Base-by-base conservation (phyloP, 2,113 vertebrate species). In the Chitala chitala region DNA sequence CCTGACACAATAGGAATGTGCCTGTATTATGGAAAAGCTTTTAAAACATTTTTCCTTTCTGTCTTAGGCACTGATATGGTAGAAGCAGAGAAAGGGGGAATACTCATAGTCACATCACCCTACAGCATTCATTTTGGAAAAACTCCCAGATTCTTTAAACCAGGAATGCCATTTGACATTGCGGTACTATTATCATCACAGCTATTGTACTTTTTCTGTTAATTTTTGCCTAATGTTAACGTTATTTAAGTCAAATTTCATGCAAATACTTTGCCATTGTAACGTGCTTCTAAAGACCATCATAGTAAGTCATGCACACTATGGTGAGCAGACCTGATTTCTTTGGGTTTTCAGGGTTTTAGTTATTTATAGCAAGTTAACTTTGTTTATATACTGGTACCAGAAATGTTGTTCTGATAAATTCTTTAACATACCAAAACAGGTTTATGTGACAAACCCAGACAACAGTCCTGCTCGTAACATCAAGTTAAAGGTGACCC, bases 1-100 rank as follows among this genome's bases (percentile, higher is more conserved):
- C n/a, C n/a, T n/a, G n/a, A n/a, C n/a, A n/a, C 7, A 20, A 46
- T 24, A 20, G 36, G 17, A n/a, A 15, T 40, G 5, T 44, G 12
- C 10, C 33, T 66, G 33, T 38, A 44, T 40, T 15, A 3, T 40
- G 17, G 33, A 5, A 15, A 22, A 26, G 13, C 22, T 53, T 3
- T 75, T 10, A 42, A 40, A 1, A n/a, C 31, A 20, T 53, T 22
- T 66, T 69, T 15, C 24, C 22, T 10, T 29, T 24, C 20, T 53
- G 5, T 65, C 74, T 22, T 82, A 97, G 95, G 94, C n/a, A 90
- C 93, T 69, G 94, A 96, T 86, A 92, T 96, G 90, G 94, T 95
- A 76, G 93, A 94, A 74, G 89, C 91, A 0, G 91, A 94, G 74
- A 76, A 69, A 9, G 77, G 40, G 0, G 88, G 78, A 31, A 94